phyloP scores from a whole-genome alignment of 2,888 invertebrate species.

The Drosophila neonasuta region DNA sequence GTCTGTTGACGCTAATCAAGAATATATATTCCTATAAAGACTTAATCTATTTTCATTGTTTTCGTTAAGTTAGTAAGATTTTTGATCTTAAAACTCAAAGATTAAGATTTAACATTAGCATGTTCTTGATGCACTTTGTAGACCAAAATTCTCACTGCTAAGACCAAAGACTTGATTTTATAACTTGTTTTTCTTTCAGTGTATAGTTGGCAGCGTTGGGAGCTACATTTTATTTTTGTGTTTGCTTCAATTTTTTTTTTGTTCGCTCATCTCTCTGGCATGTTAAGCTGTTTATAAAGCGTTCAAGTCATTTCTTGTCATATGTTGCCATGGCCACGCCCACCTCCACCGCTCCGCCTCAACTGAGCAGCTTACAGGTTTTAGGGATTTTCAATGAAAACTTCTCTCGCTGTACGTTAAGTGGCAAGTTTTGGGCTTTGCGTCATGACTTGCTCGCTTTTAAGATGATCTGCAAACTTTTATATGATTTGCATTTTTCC shows the following conservation, averaged over 20 bases:
- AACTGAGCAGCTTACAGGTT: conserved; percentile 41
- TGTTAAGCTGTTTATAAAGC: conserved; percentile 77
- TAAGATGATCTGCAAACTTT: conserved; percentile 58
- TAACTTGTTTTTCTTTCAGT: too few species aligned
- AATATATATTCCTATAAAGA: too few species aligned
- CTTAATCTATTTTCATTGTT: too few species aligned
- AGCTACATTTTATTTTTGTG: conserved; percentile 18
- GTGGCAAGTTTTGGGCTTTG: conserved; percentile 65
- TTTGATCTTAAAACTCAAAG: too few species aligned
- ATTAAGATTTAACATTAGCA: too few species aligned
- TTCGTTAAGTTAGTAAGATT: too few species aligned
- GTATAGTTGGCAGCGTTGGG: not conserved
- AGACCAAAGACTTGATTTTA: too few species aligned
- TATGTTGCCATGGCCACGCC: conserved; percentile 51
- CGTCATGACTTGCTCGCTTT: conserved; percentile 52
- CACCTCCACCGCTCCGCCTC: conserved; percentile 13
- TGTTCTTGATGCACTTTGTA: too few species aligned
- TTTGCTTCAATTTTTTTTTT: conserved; percentile 5
- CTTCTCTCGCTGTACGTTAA: conserved; percentile 30
- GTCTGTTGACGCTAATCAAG: too few species aligned
- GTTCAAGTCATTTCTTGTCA: conserved; percentile 64
- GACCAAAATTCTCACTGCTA: too few species aligned
- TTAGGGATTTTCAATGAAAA: conserved; percentile 56
- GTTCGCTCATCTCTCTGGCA: conserved; percentile 53
- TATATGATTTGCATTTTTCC: conserved; percentile 71